These are phyloP conservation scores for Furnarius figulus DNA, from an alignment of 2,113 vertebrate genomes.

Conservation along the genomic window DNA sequence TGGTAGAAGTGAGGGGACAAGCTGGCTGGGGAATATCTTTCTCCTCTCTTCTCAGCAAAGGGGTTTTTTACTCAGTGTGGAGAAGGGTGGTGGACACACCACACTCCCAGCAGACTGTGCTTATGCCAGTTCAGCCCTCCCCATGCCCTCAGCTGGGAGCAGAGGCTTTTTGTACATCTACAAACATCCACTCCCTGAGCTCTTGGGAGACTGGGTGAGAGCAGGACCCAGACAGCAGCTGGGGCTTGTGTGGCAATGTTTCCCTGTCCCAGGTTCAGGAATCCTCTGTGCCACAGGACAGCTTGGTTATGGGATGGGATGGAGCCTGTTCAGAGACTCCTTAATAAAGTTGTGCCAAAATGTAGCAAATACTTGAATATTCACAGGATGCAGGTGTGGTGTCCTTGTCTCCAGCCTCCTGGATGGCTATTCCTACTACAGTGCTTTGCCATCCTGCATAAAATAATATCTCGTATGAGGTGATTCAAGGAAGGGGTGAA, in stretches of 20 bases:
- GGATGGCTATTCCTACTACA: background rate
- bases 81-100: background rate
- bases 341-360: background rate
- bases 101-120: fast-evolving
- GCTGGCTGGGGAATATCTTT: background rate
- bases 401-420: background rate
- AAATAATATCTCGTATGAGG: background rate
- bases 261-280: background rate
- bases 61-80: background rate
- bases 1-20: background rate
- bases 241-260: background rate
- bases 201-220: background rate
- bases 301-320: background rate
- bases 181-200: background rate
- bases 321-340: background rate
- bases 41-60: background rate
- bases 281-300: background rate
- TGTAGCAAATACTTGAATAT: background rate
- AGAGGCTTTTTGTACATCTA: background rate
- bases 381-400: background rate
- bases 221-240: background rate
- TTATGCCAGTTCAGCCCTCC: background rate
- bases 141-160: background rate
- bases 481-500: background rate
- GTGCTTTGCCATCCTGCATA: background rate